Evolutionary conservation across 2,797 vertebrate genomes (phyloP).

Genomic region (Apodemus agrarius): DNA sequence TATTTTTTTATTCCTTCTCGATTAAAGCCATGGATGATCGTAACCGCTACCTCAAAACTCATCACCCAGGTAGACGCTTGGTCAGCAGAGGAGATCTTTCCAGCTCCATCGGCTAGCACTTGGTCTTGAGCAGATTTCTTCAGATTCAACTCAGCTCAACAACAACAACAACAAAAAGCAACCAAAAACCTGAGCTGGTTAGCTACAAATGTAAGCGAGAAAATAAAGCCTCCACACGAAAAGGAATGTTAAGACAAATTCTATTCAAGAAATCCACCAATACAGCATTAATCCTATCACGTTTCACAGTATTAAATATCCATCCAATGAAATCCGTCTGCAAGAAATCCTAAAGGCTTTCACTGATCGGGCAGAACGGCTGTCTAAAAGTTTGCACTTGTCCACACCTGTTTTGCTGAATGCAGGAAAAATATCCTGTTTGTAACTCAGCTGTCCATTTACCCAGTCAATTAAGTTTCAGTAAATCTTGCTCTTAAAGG

Average conservation of each 20-base stretch:
- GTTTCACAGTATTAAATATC: constrained; percentile 78
- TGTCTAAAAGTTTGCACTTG: constrained; percentile 51
- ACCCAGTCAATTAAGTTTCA: constrained; percentile 60
- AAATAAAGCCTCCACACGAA: constrained; percentile 79
- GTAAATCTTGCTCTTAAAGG: constrained; percentile 66
- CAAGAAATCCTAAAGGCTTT: constrained; percentile 65
- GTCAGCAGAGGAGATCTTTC: constrained; percentile 21
- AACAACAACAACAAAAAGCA: constrained; percentile 29
- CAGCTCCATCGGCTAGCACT: constrained; percentile 63
- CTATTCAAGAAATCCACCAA: constrained; percentile 72
- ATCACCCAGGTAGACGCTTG: constrained; percentile 61
- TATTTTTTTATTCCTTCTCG: constrained; percentile 68
- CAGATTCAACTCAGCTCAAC: constrained; percentile 67
- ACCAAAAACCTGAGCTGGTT: constrained; percentile 68
- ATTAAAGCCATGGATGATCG: constrained; percentile 53
- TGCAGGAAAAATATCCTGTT: constrained; percentile 69
- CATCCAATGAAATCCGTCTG: constrained; percentile 76
- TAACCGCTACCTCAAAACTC: constrained; percentile 64
- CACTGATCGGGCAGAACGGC: constrained; percentile 70
- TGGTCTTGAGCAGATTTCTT: constrained; percentile 68
- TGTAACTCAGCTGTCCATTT: constrained; percentile 64
- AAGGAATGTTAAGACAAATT: constrained; percentile 81
- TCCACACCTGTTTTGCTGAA: constrained; percentile 65
- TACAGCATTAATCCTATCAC: constrained; percentile 71
- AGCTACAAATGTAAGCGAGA: constrained; percentile 60